Percentiles rank a stretch among this genome's conserved stretches.
Conservation (phyloP, 1,140 invertebrate genomes). For the Oscheius sp. region DNA sequence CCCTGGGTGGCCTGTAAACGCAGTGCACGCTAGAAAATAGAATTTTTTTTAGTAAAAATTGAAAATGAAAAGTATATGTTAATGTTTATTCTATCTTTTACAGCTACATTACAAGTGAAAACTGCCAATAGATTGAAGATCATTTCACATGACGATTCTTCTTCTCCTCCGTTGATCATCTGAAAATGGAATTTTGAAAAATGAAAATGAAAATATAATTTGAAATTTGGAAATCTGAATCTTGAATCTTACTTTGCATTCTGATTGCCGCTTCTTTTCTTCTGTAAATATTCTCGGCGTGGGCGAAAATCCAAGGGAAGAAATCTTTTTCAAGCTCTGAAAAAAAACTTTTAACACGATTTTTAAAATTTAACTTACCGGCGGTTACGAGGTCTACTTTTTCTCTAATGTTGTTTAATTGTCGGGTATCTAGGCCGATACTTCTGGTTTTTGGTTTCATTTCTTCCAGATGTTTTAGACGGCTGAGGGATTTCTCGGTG, state of each 20-base stretch:
- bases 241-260: background rate
- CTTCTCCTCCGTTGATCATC: too few species aligned
- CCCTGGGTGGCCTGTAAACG: too few species aligned
- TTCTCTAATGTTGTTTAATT: background rate
- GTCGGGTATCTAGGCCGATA: slow-evolving; percentile 20
- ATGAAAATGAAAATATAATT: too few species aligned
- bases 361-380: background rate
- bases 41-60: too few species aligned
- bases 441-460: background rate
- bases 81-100: too few species aligned
- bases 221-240: too few species aligned
- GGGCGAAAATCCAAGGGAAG: slow-evolving; percentile 31
- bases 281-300: slow-evolving; percentile 22
- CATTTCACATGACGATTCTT: too few species aligned
- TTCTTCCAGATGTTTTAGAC: slow-evolving; percentile 7
- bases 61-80: too few species aligned
- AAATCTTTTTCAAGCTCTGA: slow-evolving; percentile 39
- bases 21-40: too few species aligned
- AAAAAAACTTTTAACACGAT: background rate
- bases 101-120: too few species aligned
- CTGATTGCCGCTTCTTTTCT: background rate
- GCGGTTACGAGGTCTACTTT: slow-evolving; percentile 11
- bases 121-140: too few species aligned
- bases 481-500: background rate
- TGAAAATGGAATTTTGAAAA: too few species aligned